Evolutionary conservation across 2,113 vertebrate genomes (phyloP), one percentile per base, ranked within the genome.

Genomic region (Propithecus coquereli): DNA sequence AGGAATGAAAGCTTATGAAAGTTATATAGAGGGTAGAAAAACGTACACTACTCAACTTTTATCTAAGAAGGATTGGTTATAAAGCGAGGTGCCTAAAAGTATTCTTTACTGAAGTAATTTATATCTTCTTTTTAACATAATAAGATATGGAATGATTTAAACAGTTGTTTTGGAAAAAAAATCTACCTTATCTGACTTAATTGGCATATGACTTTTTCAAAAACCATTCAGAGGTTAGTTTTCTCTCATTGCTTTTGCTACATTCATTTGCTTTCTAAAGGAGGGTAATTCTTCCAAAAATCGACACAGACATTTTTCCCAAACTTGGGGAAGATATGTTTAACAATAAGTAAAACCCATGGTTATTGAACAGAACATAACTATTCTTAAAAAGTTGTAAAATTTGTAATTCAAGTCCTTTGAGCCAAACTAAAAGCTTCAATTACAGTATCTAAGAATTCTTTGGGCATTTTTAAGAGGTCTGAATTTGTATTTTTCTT

Each of bases 71-170:
- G 34, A 66, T 68, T 88, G 27, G 11, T 95, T 94, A 82, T 92
- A 86, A 94, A 96, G 3, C 40, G 25, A 95, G 71, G 3, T 93
- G 6, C 65, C 84, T 96, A 87, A 89, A 94, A 77, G 45, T 96
- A 14, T 93, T 93, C 34, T 87, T 93, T 84, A 93, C 43, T 90
- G 63, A 80, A 86, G 22, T 94, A 79, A 83, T 93, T 65, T 91
- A 22, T 89, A 70, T 63, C 12, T 94, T 37, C 10, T 81, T 90
- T 97, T 82, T 88, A 87, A 30, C 94, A 95, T 88, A 87, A 30
- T 95, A 95, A 92, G 63, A 73, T 57, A 43, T 74, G n/a, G 45
- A 94, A 86, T 88, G 7, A 13, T 80, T 97, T 92, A 95, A 96
- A 76, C 27, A 94, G 34, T 34, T 88, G 45, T 83, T 95, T 95